Conservation (phyloP, 2,113 vertebrate species). For the Tricholaema leucomelas region DNA sequence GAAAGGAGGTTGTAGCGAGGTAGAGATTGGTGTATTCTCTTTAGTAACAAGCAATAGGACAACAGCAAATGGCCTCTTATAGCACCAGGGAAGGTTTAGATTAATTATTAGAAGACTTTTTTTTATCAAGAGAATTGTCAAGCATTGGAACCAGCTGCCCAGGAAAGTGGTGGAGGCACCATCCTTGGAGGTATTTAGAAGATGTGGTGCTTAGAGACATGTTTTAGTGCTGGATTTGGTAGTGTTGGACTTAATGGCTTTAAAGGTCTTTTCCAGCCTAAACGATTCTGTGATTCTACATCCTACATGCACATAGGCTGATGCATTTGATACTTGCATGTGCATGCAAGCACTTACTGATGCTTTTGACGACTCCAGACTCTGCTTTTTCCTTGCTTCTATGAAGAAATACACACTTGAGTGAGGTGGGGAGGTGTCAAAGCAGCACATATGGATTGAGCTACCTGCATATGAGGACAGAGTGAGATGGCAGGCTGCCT, state of each 20-base stretch:
- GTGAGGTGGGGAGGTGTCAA: neutral
- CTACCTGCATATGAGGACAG: neutral
- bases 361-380: neutral
- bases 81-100: neutral
- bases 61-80: neutral
- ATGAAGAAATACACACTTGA: neutral
- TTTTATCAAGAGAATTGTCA: neutral
- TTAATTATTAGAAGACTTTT: neutral
- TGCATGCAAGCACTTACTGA: neutral
- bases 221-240: neutral
- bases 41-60: neutral
- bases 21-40: neutral
- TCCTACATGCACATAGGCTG: neutral
- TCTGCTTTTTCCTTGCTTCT: neutral
- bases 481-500: neutral
- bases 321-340: neutral
- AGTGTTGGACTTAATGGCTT: neutral
- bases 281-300: neutral
- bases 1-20: accelerated
- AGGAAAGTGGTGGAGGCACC: neutral
- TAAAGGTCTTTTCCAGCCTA: neutral
- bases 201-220: neutral
- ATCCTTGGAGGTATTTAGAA: neutral
- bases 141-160: neutral
- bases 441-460: neutral